Conservation (phyloP, 2,113 vertebrate species). For the Tinamus guttatus region DNA sequence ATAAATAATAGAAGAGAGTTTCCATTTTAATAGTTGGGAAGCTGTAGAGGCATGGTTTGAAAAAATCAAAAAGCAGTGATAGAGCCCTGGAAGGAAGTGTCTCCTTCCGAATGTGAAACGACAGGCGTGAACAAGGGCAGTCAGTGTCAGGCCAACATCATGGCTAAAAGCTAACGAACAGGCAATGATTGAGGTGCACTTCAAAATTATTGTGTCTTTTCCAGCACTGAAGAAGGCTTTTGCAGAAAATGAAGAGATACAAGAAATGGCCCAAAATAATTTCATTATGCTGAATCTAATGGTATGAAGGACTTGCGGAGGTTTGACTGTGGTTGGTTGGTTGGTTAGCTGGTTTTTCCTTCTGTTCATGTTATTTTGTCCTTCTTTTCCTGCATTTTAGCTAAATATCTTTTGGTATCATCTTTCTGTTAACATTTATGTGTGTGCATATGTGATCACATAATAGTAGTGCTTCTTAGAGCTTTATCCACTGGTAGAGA, state of each 20-base stretch:
- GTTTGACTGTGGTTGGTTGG: neutral
- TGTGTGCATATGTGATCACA: neutral
- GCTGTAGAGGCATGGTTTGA: neutral
- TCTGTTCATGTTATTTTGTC: neutral
- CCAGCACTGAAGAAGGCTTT: constrained; percentile 89
- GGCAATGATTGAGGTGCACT: neutral
- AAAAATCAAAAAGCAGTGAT: neutral
- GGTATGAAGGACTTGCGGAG: constrained; percentile 68
- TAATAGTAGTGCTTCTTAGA: neutral
- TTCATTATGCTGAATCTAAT: constrained; percentile 92
- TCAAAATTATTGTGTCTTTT: constrained; percentile 15
- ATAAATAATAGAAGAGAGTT: constrained; percentile 12
- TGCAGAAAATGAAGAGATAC: constrained; percentile 78
- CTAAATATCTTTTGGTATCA: neutral
- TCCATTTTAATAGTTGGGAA: neutral
- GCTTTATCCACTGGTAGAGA: neutral
- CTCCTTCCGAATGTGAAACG: neutral
- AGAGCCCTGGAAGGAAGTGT: neutral
- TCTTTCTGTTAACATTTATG: neutral
- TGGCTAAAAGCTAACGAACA: neutral
- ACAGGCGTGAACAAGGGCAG: neutral
- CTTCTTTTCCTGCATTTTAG: neutral
- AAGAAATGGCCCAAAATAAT: constrained; percentile 87
- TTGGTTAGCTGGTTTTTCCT: neutral
- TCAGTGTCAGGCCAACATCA: neutral